phyloP scores from a whole-genome alignment of 2,113 vertebrate species.

The Rousettus leschenaultii region DNA sequence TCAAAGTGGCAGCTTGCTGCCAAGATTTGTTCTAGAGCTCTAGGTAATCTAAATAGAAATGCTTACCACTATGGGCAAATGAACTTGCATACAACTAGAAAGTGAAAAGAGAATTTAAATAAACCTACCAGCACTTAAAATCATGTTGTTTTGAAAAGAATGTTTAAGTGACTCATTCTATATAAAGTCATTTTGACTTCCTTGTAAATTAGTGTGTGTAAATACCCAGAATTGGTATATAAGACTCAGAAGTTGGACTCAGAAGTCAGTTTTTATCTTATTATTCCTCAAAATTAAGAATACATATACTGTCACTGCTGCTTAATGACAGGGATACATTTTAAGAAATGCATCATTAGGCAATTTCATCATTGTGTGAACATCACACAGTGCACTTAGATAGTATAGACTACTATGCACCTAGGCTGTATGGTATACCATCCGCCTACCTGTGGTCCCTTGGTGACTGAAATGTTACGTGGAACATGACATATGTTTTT shows the following conservation, averaged over 20 bases:
- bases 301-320: not conserved
- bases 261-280: no score
- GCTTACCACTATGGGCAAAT: not conserved
- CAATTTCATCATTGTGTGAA: not conserved
- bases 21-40: not conserved
- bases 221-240: not conserved
- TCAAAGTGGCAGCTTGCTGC: not conserved
- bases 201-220: no score
- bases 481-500: not conserved
- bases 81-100: not conserved
- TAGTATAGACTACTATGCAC: not conserved
- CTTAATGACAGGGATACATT: not conserved
- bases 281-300: not conserved
- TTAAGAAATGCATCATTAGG: not conserved
- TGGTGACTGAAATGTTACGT: no score
- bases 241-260: not conserved
- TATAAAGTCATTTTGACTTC: not conserved
- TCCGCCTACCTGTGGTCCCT: not conserved
- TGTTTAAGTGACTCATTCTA: not conserved
- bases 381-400: not conserved
- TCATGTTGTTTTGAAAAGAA: not conserved
- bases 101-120: not conserved
- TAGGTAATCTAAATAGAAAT: constrained; percentile 23
- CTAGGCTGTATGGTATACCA: not conserved
- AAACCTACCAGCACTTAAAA: not conserved